Evolutionary conservation across 2,888 invertebrate genomes (phyloP).

Genomic region (Stictocephala bisonia): DNA sequence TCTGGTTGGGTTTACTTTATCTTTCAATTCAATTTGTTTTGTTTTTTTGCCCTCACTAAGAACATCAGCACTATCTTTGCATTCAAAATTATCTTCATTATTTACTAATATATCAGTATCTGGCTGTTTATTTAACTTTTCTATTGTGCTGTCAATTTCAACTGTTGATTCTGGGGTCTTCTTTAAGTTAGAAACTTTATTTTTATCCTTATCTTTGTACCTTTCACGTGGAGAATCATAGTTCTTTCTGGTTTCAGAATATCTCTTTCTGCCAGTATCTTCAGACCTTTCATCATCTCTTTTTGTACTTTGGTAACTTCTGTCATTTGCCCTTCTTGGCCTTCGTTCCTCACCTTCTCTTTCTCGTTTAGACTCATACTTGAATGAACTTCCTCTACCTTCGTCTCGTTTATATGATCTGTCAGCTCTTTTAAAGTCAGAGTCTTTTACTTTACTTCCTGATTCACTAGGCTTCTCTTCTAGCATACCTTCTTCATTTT

Average conservation of each 20-base stretch:
- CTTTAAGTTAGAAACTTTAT: constrained; percentile 33
- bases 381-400: constrained; percentile 17
- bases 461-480: constrained; percentile 18
- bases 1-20: constrained; percentile 63
- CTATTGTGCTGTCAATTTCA: too few species aligned
- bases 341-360: constrained; percentile 3
- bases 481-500: constrained; percentile 6
- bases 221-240: constrained; percentile 27
- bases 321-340: constrained; percentile 12
- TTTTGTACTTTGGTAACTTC: constrained; percentile 10
- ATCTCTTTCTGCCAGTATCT: constrained; percentile 3
- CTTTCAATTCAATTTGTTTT: constrained; percentile 66
- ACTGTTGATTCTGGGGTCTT: background rate
- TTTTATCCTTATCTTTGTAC: constrained; percentile 37
- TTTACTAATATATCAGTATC: background rate
- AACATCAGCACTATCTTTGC: background rate
- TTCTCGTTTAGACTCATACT: constrained; percentile 17
- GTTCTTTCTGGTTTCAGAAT: constrained; percentile 20
- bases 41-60: constrained; percentile 64
- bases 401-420: constrained; percentile 39
- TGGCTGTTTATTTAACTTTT: too few species aligned
- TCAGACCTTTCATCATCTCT: constrained; percentile 35
- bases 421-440: constrained; percentile 62
- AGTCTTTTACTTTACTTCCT: constrained; percentile 4
- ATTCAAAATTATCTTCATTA: background rate